Evolutionary conservation across 2,797 vertebrate genomes (phyloP).

Genomic region (Serranus cabrilla): DNA sequence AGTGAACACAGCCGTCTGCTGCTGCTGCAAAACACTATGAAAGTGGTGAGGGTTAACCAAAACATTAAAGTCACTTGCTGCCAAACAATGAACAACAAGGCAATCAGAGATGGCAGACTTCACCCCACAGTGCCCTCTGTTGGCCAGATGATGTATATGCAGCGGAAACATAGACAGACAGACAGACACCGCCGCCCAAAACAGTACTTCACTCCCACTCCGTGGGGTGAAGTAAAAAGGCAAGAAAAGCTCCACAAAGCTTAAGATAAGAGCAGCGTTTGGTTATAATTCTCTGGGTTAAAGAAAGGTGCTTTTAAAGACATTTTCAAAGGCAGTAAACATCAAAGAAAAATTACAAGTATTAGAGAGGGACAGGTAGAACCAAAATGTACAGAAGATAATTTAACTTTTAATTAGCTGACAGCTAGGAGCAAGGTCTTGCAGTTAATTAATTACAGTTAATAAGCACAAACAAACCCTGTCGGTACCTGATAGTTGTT

Average conservation of each 20-base stretch:
- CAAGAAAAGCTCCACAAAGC: background rate
- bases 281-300: background rate
- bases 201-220: too few relatives aligned
- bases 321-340: background rate
- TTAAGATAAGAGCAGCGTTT: background rate
- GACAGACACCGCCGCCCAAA: too few relatives aligned
- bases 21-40: background rate
- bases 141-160: too few relatives aligned
- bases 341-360: background rate
- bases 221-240: too few relatives aligned
- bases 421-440: background rate
- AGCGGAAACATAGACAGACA: too few relatives aligned
- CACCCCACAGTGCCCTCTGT: too few relatives aligned
- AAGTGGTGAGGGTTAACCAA: background rate
- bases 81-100: background rate
- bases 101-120: too few relatives aligned
- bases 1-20: background rate
- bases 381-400: background rate
- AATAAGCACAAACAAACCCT: background rate
- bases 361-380: background rate
- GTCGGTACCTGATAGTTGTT: conserved; percentile 87
- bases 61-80: background rate
- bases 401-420: conserved; percentile 35
- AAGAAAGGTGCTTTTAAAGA: conserved; percentile 1
- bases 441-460: background rate